Percentiles rank a stretch among this genome's conserved stretches.
Conservation (phyloP, 2,113 vertebrate species). For the Pygoscelis antarcticus region DNA sequence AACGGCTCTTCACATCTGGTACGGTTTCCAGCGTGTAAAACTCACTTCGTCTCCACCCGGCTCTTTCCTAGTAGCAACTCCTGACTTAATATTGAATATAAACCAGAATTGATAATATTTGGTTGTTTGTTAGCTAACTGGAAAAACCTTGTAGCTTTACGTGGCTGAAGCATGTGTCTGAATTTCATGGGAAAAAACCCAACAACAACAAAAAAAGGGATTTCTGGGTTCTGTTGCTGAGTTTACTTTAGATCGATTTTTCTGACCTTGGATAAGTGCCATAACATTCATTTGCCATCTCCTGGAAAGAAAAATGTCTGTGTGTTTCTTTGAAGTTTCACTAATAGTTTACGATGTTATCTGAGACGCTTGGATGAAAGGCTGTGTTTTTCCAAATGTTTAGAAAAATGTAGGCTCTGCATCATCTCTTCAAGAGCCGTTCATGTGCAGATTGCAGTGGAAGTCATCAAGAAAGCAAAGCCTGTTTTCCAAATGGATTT, state of each 20-base stretch:
- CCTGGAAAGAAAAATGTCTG: background rate
- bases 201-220: too few relatives aligned
- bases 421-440: background rate
- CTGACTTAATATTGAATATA: rapidly evolving
- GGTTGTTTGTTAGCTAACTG: too few relatives aligned
- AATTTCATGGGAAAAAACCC: background rate
- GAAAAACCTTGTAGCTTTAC: background rate
- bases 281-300: background rate
- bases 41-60: background rate
- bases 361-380: background rate
- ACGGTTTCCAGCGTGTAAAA: background rate
- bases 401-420: background rate
- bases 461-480: background rate
- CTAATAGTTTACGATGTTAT: background rate
- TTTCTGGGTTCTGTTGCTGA: background rate
- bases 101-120: too few relatives aligned
- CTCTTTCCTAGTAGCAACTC: background rate
- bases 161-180: too few relatives aligned
- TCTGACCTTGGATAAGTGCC: background rate
- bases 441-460: background rate
- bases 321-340: background rate
- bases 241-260: background rate
- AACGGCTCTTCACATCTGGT: constrained; percentile 91
- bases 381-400: background rate
- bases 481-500: background rate